These are phyloP conservation scores for Bryconaethiops microstoma DNA, from an alignment of 2,797 vertebrate species.

Conservation along the genomic window DNA sequence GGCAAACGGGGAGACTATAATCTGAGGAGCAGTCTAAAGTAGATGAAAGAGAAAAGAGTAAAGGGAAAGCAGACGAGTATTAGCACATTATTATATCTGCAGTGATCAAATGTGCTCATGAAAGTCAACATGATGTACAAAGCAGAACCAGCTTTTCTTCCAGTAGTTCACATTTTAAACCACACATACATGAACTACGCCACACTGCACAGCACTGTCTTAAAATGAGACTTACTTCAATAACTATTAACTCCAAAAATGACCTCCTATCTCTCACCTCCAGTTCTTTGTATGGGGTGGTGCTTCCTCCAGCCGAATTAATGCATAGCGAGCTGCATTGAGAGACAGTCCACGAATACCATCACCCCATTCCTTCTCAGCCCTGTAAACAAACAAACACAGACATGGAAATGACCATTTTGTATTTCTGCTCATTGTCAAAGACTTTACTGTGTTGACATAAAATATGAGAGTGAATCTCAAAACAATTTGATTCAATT, in stretches of 20 bases:
- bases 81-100: slow-evolving; percentile 13
- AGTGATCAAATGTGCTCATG: neutral
- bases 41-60: slow-evolving; percentile 1
- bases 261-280: slow-evolving; percentile 78
- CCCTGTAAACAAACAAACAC: slow-evolving; percentile 72
- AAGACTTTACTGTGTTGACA: too few relatives aligned
- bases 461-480: neutral
- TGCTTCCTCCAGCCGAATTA: slow-evolving; percentile 90
- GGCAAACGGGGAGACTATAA: slow-evolving; percentile 13
- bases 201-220: neutral
- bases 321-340: slow-evolving; percentile 92
- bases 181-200: neutral
- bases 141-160: neutral
- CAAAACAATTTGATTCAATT: neutral
- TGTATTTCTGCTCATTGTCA: neutral
- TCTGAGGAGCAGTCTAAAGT: slow-evolving; percentile 11
- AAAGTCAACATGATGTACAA: slow-evolving; percentile 3
- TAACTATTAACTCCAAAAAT: neutral
- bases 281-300: slow-evolving; percentile 97
- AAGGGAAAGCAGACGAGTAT: slow-evolving; percentile 19
- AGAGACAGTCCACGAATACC: slow-evolving; percentile 92
- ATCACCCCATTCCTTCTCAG: slow-evolving; percentile 97
- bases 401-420: neutral
- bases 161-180: neutral
- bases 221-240: neutral